Base-by-base conservation (phyloP, 1,140 invertebrate species). In the Cyrtorhinus lividipennis region DNA sequence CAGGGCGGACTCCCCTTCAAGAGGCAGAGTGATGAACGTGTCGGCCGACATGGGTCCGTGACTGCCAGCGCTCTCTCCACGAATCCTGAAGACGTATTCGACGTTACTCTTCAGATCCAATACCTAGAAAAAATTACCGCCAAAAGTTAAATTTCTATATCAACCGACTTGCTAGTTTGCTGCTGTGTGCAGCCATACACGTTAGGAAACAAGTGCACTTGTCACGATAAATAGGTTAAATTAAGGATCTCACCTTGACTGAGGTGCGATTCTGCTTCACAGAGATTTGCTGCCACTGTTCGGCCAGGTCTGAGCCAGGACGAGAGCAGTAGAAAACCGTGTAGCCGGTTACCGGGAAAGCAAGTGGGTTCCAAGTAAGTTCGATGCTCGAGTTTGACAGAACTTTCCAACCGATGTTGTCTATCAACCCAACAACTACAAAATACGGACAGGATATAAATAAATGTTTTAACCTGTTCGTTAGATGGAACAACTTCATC, bases 11-110 rank as follows among this genome's bases (percentile, higher is more conserved):
- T 58, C 56, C 20, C 71, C 71, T 13, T 71, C 73, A 56, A 68
- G 69, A 8, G 64, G 62, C 69, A 44, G 72, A 66, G 56, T 56
- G 22, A 68, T 24, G 38, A 57, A 59, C 1, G 76, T 72, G 23
- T 73, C 73, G 61, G 75, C 69, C 2, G 75, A 76, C 0, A 71
- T 70, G 64, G 73, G 75, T 8, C 81, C 79, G 59, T 73, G 71
- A 15, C 80, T 80, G 25, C 77, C 76, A 64, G 73, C 73, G 10
- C 78, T 81, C 1, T 71, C 72, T 20, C 79, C 81, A 64, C 76
- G 73, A 24, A 82, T 73, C 65, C 75, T 72, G 30, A 82, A 73
- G 46, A 75, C 78, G 64, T 83, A 82, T 22, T 71, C 68, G 56
- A 73, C 74, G 20, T 77, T 76, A 1, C 74, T 70, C 13, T 73